Evolutionary conservation across 2,113 vertebrate species (phyloP).

Genomic region (Thamnaconus septentrionalis): DNA sequence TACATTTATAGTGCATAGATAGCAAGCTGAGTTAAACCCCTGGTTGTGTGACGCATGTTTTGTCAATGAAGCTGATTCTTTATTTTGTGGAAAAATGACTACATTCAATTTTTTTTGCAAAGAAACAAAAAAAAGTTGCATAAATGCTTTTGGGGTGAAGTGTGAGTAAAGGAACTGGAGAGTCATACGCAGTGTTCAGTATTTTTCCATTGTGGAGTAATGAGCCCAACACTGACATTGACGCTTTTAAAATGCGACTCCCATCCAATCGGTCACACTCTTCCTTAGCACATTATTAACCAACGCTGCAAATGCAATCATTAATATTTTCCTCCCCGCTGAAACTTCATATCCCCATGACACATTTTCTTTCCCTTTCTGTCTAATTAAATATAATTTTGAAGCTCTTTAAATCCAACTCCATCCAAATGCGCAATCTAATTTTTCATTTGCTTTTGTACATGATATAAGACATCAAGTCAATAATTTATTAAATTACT

Average conservation of each 20-base stretch:
- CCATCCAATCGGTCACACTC: constrained; percentile 45
- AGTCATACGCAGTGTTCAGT: no score
- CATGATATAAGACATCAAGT: constrained; percentile 84
- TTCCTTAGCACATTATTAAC: constrained; percentile 52
- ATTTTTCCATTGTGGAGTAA: no score
- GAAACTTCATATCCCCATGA: constrained; percentile 70
- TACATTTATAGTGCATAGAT: no score
- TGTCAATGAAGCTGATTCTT: no score
- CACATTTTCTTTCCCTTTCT: constrained; percentile 61
- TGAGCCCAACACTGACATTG: constrained; percentile 10
- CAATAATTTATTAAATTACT: constrained; percentile 85
- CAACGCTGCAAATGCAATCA: constrained; percentile 62
- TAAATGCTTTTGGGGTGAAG: no score
- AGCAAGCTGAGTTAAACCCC: no score
- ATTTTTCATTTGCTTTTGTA: constrained; percentile 82
- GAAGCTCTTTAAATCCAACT: constrained; percentile 76
- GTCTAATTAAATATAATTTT: constrained; percentile 83
- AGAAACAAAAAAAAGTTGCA: no score
- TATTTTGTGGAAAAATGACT: no score
- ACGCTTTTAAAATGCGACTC: constrained; percentile 18
- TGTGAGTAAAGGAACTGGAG: no score
- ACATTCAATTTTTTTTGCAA: no score
- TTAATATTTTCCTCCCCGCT: constrained; percentile 63
- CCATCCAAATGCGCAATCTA: constrained; percentile 81
- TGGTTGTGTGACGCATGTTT: no score